phyloP scores from a whole-genome alignment of 2,113 vertebrate species.

The Alethe castanea region DNA sequence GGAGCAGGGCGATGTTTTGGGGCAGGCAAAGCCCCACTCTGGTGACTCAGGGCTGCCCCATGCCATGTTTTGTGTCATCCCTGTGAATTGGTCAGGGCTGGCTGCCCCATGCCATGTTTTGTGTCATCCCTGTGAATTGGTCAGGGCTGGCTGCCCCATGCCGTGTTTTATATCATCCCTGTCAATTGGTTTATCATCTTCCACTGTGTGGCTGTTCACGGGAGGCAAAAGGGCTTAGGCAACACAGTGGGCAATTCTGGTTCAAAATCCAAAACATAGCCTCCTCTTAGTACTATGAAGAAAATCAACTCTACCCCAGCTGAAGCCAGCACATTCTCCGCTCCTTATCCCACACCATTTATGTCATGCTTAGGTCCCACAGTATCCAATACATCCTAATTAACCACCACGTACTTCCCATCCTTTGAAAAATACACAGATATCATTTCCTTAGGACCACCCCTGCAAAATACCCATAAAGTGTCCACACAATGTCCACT shows the following conservation, averaged over 20 bases:
- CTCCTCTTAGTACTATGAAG: background rate
- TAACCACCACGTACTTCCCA: background rate
- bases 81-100: background rate
- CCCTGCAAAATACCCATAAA: background rate
- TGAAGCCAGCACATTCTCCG: background rate
- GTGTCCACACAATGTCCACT: background rate
- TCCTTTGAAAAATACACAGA: background rate
- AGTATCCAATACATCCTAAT: background rate
- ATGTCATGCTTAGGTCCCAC: background rate
- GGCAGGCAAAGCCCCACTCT: background rate
- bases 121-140: background rate
- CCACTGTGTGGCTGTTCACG: accelerated
- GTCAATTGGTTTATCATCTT: background rate
- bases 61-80: background rate
- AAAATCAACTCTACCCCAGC: background rate
- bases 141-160: too few relatives aligned
- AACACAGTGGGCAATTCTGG: background rate
- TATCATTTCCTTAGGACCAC: background rate
- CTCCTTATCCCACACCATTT: background rate
- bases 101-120: background rate
- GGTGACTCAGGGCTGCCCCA: background rate
- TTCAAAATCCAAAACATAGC: background rate
- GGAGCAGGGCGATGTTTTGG: background rate
- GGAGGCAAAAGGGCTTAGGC: background rate
- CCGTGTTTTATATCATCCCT: accelerated